Base-by-base conservation (phyloP, 2,888 invertebrate species). In the Leucoma salicis region DNA sequence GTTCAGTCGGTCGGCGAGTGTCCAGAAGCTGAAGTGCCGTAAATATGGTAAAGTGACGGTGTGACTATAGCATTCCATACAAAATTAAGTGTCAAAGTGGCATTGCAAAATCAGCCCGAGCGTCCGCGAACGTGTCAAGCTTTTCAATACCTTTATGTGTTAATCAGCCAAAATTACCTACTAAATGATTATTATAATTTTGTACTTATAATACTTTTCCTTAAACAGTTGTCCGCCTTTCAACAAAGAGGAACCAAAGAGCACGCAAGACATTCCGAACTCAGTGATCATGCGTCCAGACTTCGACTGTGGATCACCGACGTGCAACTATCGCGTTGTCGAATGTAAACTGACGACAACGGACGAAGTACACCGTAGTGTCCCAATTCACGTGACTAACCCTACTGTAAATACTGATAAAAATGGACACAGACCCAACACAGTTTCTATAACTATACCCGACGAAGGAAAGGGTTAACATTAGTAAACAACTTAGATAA, bases 361-460 rank as follows among this genome's bases (percentile, higher is more conserved):
- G 13, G 86, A 90, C 51, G 86, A 89, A 60, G 70, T 89, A 39
- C 59, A 66, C 34, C 76, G 77, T 43, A 66, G 65, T 50, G 67
- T 64, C 6, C 66, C 74, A 2, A 53, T 50, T 8, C 10, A 24
- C 24, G 18, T 25, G 16, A 32, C 27, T 8, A 63, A 67, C 39
- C 53, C 70, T 33, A 70, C 59, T 57, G 59, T 70, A 42, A 71
- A 71, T 50, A 68, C 70, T 49, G 74, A 77, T 13, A 58, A 57
- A 46, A 70, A 55, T 59, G 73, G 67, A 28, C 57, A 55, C 10
- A 70, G 76, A 66, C 83, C 87, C 28, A 87, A 90, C 55, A 91
- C 92, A 15, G 91, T 92, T 47, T 91, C 92, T 14, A 91, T 92
- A 65, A 83, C 91, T 46, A 84, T 92, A 74, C 92, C 92, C 0